These are phyloP conservation scores for Rhinichthys klamathensis DNA, from an alignment of 2,113 vertebrate species.

Conservation along the genomic window DNA sequence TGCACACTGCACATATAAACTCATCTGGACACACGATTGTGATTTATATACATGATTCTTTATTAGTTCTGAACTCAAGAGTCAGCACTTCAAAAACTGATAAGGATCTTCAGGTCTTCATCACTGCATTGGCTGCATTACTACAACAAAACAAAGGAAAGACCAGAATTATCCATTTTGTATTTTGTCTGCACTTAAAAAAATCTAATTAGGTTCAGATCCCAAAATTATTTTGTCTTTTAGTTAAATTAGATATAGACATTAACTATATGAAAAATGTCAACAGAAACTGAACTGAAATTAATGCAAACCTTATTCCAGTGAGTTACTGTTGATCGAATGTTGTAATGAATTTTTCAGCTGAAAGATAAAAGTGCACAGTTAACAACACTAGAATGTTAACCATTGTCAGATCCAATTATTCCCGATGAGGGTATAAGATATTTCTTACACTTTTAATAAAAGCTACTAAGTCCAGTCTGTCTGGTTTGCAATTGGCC, in stretches of 20 bases:
- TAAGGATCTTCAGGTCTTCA: background rate
- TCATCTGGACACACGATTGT: background rate
- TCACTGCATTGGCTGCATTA: background rate
- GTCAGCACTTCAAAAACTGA: background rate
- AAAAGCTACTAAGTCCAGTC: conserved; percentile 69
- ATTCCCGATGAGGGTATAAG: background rate
- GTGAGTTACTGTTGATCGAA: conserved; percentile 60
- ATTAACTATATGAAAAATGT: too few relatives aligned
- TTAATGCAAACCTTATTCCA: conserved; percentile 59
- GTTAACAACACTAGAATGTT: background rate
- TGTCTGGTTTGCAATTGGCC: conserved; percentile 57
- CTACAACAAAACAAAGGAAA: background rate
- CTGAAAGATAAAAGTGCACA: conserved; percentile 57
- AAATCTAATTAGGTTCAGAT: background rate
- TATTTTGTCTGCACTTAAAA: background rate
- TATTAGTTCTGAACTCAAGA: conserved; percentile 39
- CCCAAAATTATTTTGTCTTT: background rate
- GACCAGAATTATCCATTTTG: background rate
- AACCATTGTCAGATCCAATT: background rate
- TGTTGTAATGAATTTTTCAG: conserved; percentile 70
- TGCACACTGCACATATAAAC: background rate
- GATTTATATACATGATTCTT: conserved; percentile 20
- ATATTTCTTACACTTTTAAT: conserved; percentile 66
- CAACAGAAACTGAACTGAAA: background rate
- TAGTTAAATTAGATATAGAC: background rate